Evolutionary conservation across 2,113 vertebrate genomes (phyloP).

Genomic region (Ciconia stormi): DNA sequence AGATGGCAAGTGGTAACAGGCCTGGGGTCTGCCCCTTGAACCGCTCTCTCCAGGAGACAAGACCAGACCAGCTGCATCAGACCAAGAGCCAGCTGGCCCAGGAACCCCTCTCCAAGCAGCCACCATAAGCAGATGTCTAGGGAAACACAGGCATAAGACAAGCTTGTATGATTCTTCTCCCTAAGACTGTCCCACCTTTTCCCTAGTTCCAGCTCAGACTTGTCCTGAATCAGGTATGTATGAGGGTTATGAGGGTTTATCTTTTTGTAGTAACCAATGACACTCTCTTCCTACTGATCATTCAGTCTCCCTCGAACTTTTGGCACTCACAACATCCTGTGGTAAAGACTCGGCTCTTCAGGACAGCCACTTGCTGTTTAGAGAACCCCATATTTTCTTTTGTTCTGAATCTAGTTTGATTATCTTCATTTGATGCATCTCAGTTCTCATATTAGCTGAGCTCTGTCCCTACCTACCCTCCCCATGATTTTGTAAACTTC

Average conservation of each 20-base stretch:
- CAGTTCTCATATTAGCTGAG: neutral
- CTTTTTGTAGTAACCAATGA: neutral
- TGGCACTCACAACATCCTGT: neutral
- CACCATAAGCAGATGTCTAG: neutral
- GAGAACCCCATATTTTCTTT: accelerated
- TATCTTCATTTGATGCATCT: neutral
- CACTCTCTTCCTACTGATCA: neutral
- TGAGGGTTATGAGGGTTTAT: neutral
- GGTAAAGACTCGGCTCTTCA: neutral
- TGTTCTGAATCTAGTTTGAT: neutral
- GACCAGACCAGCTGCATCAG: neutral
- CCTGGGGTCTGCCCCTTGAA: neutral
- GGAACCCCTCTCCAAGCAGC: neutral
- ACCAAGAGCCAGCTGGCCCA: neutral
- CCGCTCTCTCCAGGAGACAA: neutral
- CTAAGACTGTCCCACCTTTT: neutral
- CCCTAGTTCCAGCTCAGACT: neutral
- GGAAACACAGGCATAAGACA: neutral
- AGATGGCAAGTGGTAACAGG: neutral
- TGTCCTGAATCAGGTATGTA: neutral
- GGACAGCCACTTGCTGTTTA: neutral
- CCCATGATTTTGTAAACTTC: neutral
- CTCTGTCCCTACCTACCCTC: neutral
- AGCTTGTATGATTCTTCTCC: neutral
- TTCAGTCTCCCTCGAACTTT: neutral